Conservation (phyloP, 1,140 invertebrate species). For the Dreissena polymorpha region DNA sequence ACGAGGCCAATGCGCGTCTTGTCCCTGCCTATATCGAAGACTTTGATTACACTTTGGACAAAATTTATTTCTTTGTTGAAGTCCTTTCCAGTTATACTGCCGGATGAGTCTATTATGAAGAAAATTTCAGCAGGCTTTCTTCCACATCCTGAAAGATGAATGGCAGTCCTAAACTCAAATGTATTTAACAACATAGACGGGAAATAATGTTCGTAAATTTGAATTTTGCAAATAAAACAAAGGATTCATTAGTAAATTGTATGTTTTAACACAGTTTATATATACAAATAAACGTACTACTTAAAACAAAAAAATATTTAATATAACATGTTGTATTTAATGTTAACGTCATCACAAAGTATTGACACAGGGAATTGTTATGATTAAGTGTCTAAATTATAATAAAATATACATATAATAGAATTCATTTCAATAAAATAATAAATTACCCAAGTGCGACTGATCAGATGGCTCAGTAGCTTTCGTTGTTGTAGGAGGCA, state of each 20-base stretch:
- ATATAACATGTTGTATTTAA: too few species aligned
- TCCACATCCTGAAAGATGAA: slow-evolving; percentile 58
- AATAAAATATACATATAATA: too few species aligned
- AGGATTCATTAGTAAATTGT: too few species aligned
- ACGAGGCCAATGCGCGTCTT: slow-evolving; percentile 69
- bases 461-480: background rate
- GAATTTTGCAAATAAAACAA: too few species aligned
- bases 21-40: slow-evolving; percentile 62
- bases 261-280: too few species aligned
- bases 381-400: too few species aligned
- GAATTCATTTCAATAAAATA: too few species aligned
- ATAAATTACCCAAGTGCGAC: too few species aligned
- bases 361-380: too few species aligned
- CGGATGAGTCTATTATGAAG: slow-evolving; percentile 68
- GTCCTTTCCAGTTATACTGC: slow-evolving; percentile 60
- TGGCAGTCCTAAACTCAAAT: background rate
- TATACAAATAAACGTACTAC: too few species aligned
- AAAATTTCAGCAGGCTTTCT: slow-evolving; percentile 71
- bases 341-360: too few species aligned
- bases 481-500: background rate
- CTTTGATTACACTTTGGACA: slow-evolving; percentile 60
- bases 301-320: too few species aligned
- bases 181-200: background rate
- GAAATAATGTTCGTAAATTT: background rate
- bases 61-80: slow-evolving; percentile 68